phyloP scores from a whole-genome alignment of 2,888 invertebrate species.

The Andrena flavipes region DNA sequence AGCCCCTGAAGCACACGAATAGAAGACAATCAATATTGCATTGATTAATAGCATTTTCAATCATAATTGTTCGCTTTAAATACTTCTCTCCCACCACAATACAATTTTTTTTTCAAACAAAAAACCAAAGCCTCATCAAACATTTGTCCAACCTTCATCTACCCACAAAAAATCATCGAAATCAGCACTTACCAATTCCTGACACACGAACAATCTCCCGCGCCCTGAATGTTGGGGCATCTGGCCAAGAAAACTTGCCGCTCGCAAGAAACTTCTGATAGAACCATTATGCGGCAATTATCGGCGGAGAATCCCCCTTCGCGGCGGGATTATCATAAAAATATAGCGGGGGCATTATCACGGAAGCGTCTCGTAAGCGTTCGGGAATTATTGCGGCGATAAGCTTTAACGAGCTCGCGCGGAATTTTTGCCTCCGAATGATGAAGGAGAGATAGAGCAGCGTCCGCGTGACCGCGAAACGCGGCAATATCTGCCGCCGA shows the following conservation, averaged over 20 bases:
- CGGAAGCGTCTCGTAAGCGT: conserved; percentile 3
- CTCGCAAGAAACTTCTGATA: conserved; percentile 24
- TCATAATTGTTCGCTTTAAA: too few species aligned
- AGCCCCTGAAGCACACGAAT: too few species aligned
- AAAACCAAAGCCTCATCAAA: too few species aligned
- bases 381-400: conserved; percentile 24
- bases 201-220: neutral
- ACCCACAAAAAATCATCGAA: too few species aligned
- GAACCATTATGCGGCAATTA: conserved; percentile 47
- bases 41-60: too few species aligned
- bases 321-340: conserved; percentile 41
- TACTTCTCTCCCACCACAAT: too few species aligned
- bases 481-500: conserved; percentile 50
- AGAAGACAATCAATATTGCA: too few species aligned
- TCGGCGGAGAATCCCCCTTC: neutral
- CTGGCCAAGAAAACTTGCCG: conserved; percentile 22
- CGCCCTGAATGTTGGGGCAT: conserved; percentile 12
- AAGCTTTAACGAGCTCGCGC: conserved; percentile 35
- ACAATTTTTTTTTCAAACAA: too few species aligned
- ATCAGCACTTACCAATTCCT: too few species aligned
- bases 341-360: conserved; percentile 41
- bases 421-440: conserved; percentile 47
- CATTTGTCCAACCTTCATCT: too few species aligned
- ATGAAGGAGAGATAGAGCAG: conserved; percentile 18
- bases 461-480: conserved; percentile 49